A percentile compares a stretch with the other conserved stretches of the same genome.
Conservation (phyloP, 2,113 vertebrate species). For the Ceyx cyanopectus region DNA sequence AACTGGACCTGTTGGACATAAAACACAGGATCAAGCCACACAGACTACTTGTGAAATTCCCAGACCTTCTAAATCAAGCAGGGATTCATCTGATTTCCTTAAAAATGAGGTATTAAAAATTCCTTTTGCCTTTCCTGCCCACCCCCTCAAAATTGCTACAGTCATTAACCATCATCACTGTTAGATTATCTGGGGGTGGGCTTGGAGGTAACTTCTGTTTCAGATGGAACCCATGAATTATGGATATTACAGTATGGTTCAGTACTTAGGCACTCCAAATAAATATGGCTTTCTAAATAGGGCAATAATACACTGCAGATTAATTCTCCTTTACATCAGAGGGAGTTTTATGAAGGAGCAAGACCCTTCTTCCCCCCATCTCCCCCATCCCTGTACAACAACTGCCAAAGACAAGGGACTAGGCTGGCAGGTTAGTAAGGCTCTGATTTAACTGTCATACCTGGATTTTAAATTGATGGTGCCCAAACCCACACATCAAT, state of each 20-base stretch:
- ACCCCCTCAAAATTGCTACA: not conserved
- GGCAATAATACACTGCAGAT: not conserved
- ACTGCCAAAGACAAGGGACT: not conserved
- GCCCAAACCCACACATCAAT: not conserved
- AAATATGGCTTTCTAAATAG: not conserved
- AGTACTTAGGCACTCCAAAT: not conserved
- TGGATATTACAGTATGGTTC: not conserved
- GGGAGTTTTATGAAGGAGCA: not conserved
- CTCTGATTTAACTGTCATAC: not conserved
- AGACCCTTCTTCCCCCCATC: not conserved
- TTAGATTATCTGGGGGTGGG: not conserved
- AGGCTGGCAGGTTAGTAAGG: not conserved
- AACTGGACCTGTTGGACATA: not conserved
- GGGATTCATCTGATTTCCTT: conserved; percentile 53
- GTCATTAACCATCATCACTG: not conserved
- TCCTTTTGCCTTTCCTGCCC: not conserved
- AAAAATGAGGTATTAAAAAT: conserved; percentile 83
- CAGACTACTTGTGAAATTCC: conserved; percentile 79
- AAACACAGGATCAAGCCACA: conserved; percentile 73
- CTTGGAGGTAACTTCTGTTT: not conserved
- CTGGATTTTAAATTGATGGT: not conserved
- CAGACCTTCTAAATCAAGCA: conserved; percentile 22
- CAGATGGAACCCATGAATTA: not conserved
- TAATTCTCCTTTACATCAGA: not conserved
- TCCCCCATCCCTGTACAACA: not conserved